Evolutionary conservation across 35 echinoderm and acorn worm genomes (phyloP).

Genomic region (Diadema setosum): DNA sequence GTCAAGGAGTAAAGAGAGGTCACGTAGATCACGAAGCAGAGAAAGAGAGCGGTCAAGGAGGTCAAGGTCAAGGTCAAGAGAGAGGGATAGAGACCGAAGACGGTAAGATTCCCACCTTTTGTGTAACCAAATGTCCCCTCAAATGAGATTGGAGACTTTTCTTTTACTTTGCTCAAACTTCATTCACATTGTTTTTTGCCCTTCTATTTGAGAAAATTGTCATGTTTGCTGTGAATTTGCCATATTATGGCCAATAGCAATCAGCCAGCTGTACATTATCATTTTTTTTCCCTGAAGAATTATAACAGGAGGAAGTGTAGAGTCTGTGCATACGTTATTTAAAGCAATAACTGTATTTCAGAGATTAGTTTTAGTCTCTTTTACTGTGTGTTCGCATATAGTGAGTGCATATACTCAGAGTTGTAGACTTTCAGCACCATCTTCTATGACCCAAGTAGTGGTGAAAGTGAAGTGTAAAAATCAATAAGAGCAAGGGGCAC

Average conservation of each 20-base stretch:
- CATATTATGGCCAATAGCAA: not conserved
- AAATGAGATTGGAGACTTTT: not conserved
- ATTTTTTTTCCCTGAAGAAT: not conserved
- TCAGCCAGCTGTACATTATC: not conserved
- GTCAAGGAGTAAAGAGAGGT: not conserved
- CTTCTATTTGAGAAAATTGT: not conserved
- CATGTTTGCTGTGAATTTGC: not conserved
- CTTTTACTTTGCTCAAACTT: not conserved
- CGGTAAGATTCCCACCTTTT: not conserved
- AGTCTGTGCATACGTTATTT: no score
- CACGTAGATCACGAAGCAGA: not conserved
- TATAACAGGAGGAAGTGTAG: not conserved
- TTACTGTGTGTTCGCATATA: no score
- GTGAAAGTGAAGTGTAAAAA: no score
- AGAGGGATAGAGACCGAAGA: slow-evolving; percentile 10
- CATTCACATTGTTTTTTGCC: not conserved
- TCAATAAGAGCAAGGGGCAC: no score
- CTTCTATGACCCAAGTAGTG: no score
- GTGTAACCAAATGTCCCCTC: not conserved
- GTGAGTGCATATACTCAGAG: no score
- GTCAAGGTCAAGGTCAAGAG: slow-evolving; percentile 5
- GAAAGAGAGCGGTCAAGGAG: slow-evolving; percentile 14
- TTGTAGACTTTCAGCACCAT: no score
- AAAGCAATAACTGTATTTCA: no score
- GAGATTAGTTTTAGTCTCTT: no score